Percentiles rank a stretch among this genome's conserved stretches.
Evolutionary conservation across 1,140 invertebrate genomes (phyloP).

Genomic region (Halesus radiatus): DNA sequence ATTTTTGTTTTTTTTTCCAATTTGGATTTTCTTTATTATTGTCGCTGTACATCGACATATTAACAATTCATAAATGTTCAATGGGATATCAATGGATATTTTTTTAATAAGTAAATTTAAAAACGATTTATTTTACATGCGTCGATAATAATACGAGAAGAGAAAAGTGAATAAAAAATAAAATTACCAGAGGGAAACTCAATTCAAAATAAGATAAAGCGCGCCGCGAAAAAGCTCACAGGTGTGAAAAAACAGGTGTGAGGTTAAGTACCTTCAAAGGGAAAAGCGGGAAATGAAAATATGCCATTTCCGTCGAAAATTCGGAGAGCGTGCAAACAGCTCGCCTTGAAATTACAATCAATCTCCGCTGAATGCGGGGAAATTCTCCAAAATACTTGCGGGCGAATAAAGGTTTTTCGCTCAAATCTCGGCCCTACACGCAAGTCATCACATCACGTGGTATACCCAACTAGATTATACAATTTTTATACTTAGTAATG

Average conservation of each 20-base stretch:
- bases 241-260: conserved; percentile 31
- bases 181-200: not conserved
- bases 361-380: conserved; percentile 50
- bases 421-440: conserved; percentile 40
- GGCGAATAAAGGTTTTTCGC: conserved; percentile 41
- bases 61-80: no score
- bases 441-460: conserved; percentile 38
- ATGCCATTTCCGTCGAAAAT: conserved; percentile 6
- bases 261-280: conserved; percentile 1
- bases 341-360: conserved; percentile 51
- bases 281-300: not conserved
- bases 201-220: not conserved
- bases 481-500: not conserved
- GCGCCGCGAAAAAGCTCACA: conserved; percentile 5
- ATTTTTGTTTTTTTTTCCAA: no score
- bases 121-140: no score
- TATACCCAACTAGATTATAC: not conserved
- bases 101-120: no score
- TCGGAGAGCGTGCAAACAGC: conserved; percentile 33
- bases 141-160: no score
- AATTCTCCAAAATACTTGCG: conserved; percentile 37
- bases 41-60: no score
- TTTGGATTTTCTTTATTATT: no score
- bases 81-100: no score
- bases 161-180: not conserved